Percentiles rank a stretch among this genome's conserved stretches.
Evolutionary conservation across 2,797 vertebrate species (phyloP).

Genomic region (Sebastes dallii): DNA sequence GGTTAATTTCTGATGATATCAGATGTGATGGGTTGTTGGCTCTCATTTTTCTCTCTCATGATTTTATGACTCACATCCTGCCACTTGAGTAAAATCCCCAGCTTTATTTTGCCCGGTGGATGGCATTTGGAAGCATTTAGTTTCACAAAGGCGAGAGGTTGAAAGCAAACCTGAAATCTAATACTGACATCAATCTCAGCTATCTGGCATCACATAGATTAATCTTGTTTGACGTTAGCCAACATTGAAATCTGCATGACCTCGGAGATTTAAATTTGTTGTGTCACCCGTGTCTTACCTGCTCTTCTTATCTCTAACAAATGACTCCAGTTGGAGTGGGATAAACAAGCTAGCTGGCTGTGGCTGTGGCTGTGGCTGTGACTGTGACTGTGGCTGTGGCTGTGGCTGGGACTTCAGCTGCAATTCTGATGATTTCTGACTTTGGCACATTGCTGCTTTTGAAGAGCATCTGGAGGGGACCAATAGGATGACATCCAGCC

Average conservation of each 20-base stretch:
- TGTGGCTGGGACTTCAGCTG: background rate
- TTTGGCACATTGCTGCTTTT: constrained; percentile 6
- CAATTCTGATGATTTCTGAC: constrained; percentile 16
- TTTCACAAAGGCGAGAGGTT: constrained; percentile 59
- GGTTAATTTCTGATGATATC: constrained; percentile 78
- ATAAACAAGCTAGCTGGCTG: constrained; percentile 28
- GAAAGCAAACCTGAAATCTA: constrained; percentile 63
- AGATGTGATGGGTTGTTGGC: constrained; percentile 72
- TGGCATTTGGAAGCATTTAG: constrained; percentile 64
- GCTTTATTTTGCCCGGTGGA: constrained; percentile 59
- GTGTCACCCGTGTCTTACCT: constrained; percentile 9
- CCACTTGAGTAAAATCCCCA: constrained; percentile 68
- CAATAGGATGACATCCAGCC: background rate
- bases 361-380: too few relatives aligned
- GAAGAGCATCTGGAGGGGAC: constrained; percentile 21
- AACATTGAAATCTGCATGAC: constrained; percentile 35
- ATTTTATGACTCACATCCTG: constrained; percentile 73
- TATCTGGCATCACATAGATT: constrained; percentile 42
- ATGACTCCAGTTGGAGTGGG: constrained; percentile 12
- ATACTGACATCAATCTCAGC: constrained; percentile 46
- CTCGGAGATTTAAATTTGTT: constrained; percentile 39
- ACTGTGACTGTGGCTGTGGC: too few relatives aligned
- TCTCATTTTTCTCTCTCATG: constrained; percentile 70
- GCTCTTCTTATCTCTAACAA: constrained; percentile 16
- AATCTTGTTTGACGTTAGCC: constrained; percentile 18